These are phyloP conservation scores for Nothocercus julius DNA, from an alignment of 2,113 vertebrate species.

Conservation along the genomic window DNA sequence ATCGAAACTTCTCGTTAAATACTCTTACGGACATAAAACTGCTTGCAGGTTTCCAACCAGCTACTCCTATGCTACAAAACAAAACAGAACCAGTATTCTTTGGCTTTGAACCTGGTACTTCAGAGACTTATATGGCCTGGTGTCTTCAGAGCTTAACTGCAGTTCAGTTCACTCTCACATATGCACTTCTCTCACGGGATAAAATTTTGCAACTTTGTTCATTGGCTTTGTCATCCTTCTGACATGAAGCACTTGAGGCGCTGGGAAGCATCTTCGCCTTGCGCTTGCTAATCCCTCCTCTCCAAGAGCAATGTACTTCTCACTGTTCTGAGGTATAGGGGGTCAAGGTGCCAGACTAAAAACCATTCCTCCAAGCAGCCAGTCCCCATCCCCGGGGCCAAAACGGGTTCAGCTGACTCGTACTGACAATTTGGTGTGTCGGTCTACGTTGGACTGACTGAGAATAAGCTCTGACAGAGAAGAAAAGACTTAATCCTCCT, in stretches of 20 bases:
- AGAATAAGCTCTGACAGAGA: not conserved
- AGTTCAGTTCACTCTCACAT: not conserved
- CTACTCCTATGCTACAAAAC: conserved; percentile 40
- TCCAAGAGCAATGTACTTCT: not conserved
- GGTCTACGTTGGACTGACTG: not conserved
- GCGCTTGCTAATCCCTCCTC: not conserved
- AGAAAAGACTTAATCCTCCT: not conserved
- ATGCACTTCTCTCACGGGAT: not conserved
- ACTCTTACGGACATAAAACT: conserved; percentile 66
- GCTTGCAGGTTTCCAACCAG: conserved; percentile 60
- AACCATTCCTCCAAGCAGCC: not conserved
- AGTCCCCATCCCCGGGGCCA: rapidly evolving
- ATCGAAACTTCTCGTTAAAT: conserved; percentile 75
- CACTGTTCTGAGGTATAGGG: not conserved
- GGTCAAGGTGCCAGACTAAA: not conserved
- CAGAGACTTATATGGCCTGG: not conserved
- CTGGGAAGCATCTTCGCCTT: not conserved
- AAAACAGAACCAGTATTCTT: conserved; percentile 4
- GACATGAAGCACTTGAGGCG: not conserved
- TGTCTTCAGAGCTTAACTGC: not conserved
- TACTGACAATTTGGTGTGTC: not conserved
- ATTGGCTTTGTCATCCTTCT: not conserved
- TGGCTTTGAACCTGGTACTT: conserved; percentile 19
- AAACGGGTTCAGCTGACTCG: not conserved
- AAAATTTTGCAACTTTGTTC: not conserved